These are phyloP conservation scores for Pholis gunnellus DNA, from an alignment of 2,113 vertebrate genomes.

Conservation along the genomic window DNA sequence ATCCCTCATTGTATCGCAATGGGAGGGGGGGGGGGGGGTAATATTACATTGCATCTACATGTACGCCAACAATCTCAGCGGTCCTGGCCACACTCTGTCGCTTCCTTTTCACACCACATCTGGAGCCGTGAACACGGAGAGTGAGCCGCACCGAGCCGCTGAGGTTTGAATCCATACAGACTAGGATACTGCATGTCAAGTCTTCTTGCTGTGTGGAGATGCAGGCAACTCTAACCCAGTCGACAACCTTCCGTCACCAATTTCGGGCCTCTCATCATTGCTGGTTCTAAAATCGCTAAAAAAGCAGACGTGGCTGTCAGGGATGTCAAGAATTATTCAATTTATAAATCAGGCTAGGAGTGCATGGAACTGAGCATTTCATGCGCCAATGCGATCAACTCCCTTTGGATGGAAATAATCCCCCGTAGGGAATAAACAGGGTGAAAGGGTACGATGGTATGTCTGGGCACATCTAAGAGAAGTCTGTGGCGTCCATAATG, in stretches of 20 bases:
- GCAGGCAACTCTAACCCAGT: constrained; percentile 61
- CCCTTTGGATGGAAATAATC: not conserved
- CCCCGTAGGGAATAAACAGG: not conserved
- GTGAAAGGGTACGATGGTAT: not conserved
- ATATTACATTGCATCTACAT: constrained; percentile 70
- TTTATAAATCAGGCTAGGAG: not conserved
- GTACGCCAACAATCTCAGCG: constrained; percentile 63
- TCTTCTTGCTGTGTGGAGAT: constrained; percentile 54
- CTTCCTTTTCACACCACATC: constrained; percentile 12
- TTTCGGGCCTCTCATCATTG: constrained; percentile 47
- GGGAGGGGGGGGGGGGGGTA: constrained; percentile 47
- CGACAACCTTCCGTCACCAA: constrained; percentile 25
- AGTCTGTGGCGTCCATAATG: not conserved
- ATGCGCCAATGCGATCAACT: constrained; percentile 4
- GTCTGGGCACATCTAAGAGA: not conserved
- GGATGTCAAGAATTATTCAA: no score
- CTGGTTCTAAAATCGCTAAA: constrained; percentile 63
- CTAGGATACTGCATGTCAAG: constrained; percentile 57
- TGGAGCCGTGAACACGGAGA: constrained; percentile 25
- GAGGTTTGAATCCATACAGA: constrained; percentile 67
- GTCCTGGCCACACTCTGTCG: constrained; percentile 12
- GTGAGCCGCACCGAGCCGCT: constrained; percentile 15
- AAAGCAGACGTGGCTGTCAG: constrained; percentile 49
- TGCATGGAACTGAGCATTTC: constrained; percentile 5
- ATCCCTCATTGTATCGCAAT: constrained; percentile 74